Evolutionary conservation across 2,888 invertebrate species (phyloP), one percentile per base, ranked within the genome.

Genomic region (Drosophila crucigera): DNA sequence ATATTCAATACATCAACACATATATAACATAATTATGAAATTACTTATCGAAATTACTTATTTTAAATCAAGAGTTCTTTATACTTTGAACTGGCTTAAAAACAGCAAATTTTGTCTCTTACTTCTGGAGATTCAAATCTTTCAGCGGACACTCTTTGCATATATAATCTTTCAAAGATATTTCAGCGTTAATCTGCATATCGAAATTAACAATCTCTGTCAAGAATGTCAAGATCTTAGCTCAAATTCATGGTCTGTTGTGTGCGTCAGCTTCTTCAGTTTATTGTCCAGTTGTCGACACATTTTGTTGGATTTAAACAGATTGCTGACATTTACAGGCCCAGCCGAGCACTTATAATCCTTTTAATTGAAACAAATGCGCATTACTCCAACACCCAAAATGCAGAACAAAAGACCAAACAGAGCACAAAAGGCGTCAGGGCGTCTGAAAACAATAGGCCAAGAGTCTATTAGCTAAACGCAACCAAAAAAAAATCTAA

Each of bases 311-410:
- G 73, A 63, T 71, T 75, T 75, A 71, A 80, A 60, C 77, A 76
- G 64, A 73, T 64, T 73, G 77, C 82, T 71, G 66, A 69, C 84
- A 84, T 67, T 65, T 54, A 49, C 39, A n/a, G 61, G 64, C 52
- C 69, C 63, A 55, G 65, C 68, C 62, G 68, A 67, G 58, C 65
- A 62, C 68, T 62, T 39, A 16, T 76, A 89, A 87, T 82, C 87
- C 89, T 84, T 90, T 89, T 90, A 87, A 87, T 90, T 90, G 87
- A 90, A 86, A 87, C 87, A 90, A 87, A 87, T 87, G 82, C 71
- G 63, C 69, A 76, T 83, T 86, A 78, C 54, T 63, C 52, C 65
- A 78, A 70, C 56, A 71, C 30, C 67, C 61, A 71, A 16, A 25
- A 47, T 47, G 4, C 19, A 54, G 58, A 80, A 80, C 68, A 80